phyloP scores from a whole-genome alignment of 92 coral and sea anemone genomes.

The Scolanthus callimorphus region DNA sequence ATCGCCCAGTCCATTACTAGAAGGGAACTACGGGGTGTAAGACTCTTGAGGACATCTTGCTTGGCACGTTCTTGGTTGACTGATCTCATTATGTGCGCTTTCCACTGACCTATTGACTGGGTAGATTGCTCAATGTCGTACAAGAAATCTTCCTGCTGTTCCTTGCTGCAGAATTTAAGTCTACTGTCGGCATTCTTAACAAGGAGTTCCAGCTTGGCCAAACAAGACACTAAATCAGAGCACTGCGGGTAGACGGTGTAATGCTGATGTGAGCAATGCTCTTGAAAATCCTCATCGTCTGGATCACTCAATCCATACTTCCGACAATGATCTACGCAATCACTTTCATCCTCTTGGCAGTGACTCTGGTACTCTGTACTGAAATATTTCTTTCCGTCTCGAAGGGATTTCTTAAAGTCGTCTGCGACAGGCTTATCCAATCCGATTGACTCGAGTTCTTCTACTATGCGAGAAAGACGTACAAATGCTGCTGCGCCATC shows the following conservation, averaged over 20 bases:
- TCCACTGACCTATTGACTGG: conserved; percentile 28
- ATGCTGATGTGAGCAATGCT: conserved; percentile 13
- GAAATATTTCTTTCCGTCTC: conserved; percentile 26
- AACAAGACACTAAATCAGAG: conserved; percentile 1
- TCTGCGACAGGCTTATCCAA: conserved; percentile 18
- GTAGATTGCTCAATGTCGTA: conserved; percentile 17
- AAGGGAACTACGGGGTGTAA: conserved; percentile 9
- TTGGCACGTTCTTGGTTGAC: conserved; percentile 41
- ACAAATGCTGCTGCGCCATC: conserved; percentile 46
- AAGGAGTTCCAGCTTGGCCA: conserved; percentile 7
- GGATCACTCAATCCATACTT: conserved; percentile 31
- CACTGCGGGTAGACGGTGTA: conserved; percentile 6
- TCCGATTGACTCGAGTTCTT: conserved; percentile 29
- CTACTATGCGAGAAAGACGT: conserved; percentile 11
- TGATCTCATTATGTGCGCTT: conserved; percentile 42
- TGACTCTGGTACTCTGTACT: conserved; percentile 23
- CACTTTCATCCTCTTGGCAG: conserved; percentile 23
- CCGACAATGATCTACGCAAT: conserved; percentile 41
- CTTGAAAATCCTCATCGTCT: conserved; percentile 17
- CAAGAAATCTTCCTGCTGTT: conserved; percentile 36
- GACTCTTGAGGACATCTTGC: conserved; percentile 6
- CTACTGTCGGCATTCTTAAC: neutral
- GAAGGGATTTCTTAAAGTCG: conserved; percentile 18
- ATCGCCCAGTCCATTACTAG: conserved; percentile 44
- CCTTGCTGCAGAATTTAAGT: conserved; percentile 18